Conservation (phyloP, 2,797 vertebrate genomes). For the Molossus molossus region DNA sequence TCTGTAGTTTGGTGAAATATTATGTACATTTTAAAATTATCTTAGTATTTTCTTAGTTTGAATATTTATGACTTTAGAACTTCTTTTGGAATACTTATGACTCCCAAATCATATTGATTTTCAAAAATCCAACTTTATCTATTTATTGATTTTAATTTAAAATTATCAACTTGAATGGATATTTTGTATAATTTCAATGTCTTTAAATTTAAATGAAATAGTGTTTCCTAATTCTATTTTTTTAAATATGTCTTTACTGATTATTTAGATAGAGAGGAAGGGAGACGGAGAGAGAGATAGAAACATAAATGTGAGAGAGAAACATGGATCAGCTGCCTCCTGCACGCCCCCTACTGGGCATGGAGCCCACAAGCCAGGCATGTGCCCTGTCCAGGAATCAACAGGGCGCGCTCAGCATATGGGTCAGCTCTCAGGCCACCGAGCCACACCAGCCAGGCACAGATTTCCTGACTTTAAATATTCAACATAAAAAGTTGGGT, state of each 20-base stretch:
- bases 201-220: conserved; percentile 5
- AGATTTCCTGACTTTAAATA: neutral
- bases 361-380: too few species aligned
- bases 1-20: conserved; percentile 62
- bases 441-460: too few species aligned
- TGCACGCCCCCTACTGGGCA: too few species aligned
- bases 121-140: conserved; percentile 1
- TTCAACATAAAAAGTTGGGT: neutral
- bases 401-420: too few species aligned
- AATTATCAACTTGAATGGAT: neutral
- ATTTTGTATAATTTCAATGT: neutral
- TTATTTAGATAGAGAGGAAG: too few species aligned
- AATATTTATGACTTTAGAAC: conserved; percentile 13
- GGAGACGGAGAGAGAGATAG: too few species aligned
- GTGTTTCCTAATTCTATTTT: neutral
- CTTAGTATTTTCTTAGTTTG: conserved; percentile 50
- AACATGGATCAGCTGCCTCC: too few species aligned
- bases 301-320: too few species aligned
- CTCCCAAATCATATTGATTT: conserved; percentile 34
- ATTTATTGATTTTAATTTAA: conserved; percentile 42
- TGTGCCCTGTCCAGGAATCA: too few species aligned
- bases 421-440: too few species aligned
- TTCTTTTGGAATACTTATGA: conserved; percentile 43
- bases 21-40: conserved; percentile 43
- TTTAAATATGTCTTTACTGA: too few species aligned